Conservation (phyloP, 2,113 vertebrate genomes). For the Nestor notabilis region DNA sequence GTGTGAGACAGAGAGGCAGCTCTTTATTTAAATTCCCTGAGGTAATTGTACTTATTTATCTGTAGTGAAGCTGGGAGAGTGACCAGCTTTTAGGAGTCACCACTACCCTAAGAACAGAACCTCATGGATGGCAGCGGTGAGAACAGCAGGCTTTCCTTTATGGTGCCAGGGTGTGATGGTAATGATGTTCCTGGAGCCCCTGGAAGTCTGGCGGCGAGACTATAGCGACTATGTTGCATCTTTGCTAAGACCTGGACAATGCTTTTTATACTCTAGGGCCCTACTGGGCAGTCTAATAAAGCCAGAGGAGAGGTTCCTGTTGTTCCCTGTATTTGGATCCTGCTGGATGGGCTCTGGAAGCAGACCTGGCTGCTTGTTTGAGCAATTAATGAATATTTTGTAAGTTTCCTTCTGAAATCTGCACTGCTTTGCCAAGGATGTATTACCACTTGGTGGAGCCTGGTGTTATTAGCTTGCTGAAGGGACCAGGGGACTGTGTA, state of each 20-base stretch:
- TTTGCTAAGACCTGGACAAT: neutral
- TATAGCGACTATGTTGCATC: neutral
- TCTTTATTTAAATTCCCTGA: slow-evolving; percentile 26
- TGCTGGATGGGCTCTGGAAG: neutral
- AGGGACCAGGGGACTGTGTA: neutral
- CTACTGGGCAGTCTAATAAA: neutral
- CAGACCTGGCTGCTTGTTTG: neutral
- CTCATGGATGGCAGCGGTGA: fast-evolving
- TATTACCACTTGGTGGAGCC: neutral
- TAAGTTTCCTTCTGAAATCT: neutral
- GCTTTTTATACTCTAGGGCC: neutral
- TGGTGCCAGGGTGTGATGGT: neutral
- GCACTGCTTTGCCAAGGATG: neutral
- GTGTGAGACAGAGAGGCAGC: neutral
- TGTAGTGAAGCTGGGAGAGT: neutral
- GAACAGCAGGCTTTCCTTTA: neutral
- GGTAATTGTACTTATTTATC: slow-evolving; percentile 37
- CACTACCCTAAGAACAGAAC: neutral
- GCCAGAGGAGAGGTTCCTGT: neutral
- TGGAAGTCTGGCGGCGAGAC: neutral
- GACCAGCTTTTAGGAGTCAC: neutral
- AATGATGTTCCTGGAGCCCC: neutral
- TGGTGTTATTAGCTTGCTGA: neutral
- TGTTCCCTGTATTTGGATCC: neutral
- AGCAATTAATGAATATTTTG: neutral